Evolutionary conservation across 53 echinoderm and acorn worm genomes (phyloP).

Genomic region (Glandiceps talaboti): DNA sequence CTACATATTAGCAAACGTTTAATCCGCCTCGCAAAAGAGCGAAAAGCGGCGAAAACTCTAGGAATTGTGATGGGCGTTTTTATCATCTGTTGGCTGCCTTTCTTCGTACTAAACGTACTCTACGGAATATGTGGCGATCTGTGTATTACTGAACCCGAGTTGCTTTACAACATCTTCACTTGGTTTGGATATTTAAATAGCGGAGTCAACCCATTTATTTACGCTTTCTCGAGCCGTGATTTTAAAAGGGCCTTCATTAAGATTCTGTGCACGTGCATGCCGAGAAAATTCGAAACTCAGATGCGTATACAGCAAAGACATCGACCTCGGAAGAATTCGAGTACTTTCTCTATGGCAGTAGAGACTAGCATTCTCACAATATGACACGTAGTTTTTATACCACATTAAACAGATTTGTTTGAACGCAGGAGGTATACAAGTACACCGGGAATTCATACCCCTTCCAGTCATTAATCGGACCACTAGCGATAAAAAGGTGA

Average conservation of each 20-base stretch:
- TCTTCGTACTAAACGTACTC: constrained; percentile 78
- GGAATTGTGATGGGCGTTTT: constrained; percentile 96
- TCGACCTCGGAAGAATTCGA: neutral
- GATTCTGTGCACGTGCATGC: constrained; percentile 37
- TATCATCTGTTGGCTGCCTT: constrained; percentile 89
- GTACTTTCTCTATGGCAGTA: neutral
- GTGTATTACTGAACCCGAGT: constrained; percentile 43
- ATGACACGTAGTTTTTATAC: neutral
- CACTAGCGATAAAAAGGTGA: too few species aligned
- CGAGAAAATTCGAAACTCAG: neutral
- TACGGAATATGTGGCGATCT: constrained; percentile 43
- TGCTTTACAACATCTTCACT: constrained; percentile 55
- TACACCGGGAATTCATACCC: too few species aligned
- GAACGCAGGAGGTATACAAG: neutral
- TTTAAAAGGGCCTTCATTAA: constrained; percentile 72
- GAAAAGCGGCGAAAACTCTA: constrained; percentile 42
- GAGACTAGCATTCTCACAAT: neutral
- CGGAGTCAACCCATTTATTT: constrained; percentile 81
- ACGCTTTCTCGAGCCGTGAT: constrained; percentile 76
- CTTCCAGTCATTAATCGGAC: too few species aligned
- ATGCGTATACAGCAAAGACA: neutral
- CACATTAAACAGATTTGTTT: neutral
- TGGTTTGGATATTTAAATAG: constrained; percentile 91
- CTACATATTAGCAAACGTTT: neutral
- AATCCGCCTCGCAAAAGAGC: constrained; percentile 40